Evolutionary conservation across 2,888 invertebrate genomes (phyloP), one percentile per base, ranked within the genome.

Genomic region (Drosophila sordidula): DNA sequence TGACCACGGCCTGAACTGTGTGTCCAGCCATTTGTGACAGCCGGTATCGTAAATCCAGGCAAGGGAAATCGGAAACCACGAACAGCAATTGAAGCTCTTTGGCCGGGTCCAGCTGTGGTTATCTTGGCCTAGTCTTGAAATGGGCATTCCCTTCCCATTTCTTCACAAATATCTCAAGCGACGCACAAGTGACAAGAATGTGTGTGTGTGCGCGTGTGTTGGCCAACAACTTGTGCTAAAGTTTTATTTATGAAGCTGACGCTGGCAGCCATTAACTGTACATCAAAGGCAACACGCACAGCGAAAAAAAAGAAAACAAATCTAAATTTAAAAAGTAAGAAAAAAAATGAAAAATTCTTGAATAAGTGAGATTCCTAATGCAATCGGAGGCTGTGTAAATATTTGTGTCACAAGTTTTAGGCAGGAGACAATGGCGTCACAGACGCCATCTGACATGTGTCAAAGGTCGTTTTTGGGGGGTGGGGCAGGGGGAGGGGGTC

Each of bases 281-380:
- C 67, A 71, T 78, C 71, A 78, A 78, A 78, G 55, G 55, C 38
- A 56, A 51, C 63, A 55, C 39, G 12, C 34, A 12, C 12, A 29
- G 5, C 32, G 3, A 3, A 5, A 49, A 71, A 75, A 49, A 71
- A 75, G 22, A 46, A 62, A 65, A 66, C 36, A 57, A 63, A 74
- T 69, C n/a, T 56, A 62, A 73, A 61, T 41, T 44, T 46, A 14
- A 11, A 49, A 1, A 9, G 54, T 41, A 12, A 18, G 16, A 29
- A 36, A 38, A 36, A 38, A 65, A 45, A 41, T 45, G n/a, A 26
- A 26, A 55, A 55, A 32, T 42, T 26, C 4, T 2, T 0, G 18
- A 26, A 41, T 14, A 59, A 44, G 9, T 22, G 14, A 16, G 22
- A 50, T 58, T 49, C n/a, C 57, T 12, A 54, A 54, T 59, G 49